Evolutionary conservation across 2,888 invertebrate genomes (phyloP).

Genomic region (Oegoconia quadripuncta): DNA sequence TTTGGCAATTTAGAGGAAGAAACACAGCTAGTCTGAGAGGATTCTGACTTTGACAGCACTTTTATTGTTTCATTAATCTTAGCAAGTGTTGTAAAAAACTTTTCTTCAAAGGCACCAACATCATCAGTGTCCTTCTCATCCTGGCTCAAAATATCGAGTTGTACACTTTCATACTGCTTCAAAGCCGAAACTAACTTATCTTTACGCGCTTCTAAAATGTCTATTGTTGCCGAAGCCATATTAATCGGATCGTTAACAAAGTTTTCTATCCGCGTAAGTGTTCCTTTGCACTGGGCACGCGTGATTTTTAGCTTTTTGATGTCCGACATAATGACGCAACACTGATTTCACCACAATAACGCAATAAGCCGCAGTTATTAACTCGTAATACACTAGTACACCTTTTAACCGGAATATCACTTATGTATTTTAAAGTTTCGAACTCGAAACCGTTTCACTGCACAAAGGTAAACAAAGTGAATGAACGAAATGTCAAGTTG

Average conservation of each 20-base stretch:
- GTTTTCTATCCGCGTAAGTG: slow-evolving; percentile 10
- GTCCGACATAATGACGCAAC: not conserved
- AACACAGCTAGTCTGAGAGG: not conserved
- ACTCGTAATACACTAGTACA: too few species aligned
- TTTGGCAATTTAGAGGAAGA: slow-evolving; percentile 16
- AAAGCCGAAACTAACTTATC: slow-evolving; percentile 9
- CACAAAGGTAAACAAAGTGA: too few species aligned
- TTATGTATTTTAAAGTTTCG: too few species aligned
- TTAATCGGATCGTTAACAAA: slow-evolving; percentile 10
- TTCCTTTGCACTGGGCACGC: not conserved
- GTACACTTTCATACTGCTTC: slow-evolving; percentile 11
- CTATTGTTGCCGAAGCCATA: slow-evolving; percentile 6
- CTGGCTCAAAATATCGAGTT: slow-evolving; percentile 10
- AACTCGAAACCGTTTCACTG: too few species aligned
- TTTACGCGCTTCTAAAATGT: slow-evolving; percentile 12
- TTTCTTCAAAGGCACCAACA: slow-evolving; percentile 9
- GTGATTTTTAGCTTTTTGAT: not conserved
- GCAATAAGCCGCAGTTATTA: too few species aligned
- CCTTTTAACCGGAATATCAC: too few species aligned
- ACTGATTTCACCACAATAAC: too few species aligned
- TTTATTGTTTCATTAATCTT: slow-evolving; percentile 12
- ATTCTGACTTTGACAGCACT: not conserved
- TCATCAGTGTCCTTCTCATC: slow-evolving; percentile 11
- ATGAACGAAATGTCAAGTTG: too few species aligned
- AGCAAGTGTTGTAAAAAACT: slow-evolving; percentile 9